A percentile compares a stretch with the other conserved stretches of the same genome.
These are phyloP conservation scores for Cantharis flavilabris DNA, from an alignment of 2,888 invertebrate genomes.

Conservation along the genomic window DNA sequence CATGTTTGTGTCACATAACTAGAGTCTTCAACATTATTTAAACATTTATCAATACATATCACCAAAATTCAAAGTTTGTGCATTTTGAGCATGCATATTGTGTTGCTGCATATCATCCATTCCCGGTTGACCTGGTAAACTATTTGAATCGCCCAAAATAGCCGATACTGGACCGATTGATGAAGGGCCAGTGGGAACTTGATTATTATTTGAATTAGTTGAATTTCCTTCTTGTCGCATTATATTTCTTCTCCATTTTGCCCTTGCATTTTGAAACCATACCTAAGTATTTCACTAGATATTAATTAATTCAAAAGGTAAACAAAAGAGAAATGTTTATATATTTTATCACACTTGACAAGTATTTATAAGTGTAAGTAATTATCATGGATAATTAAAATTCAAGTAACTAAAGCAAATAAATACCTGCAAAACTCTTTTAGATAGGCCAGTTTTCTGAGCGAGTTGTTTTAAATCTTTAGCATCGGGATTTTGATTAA, in stretches of 20 bases:
- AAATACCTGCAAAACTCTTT: constrained; percentile 93
- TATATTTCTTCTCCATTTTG: constrained; percentile 95
- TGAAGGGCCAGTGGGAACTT: constrained; percentile 46
- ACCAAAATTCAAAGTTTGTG: constrained; percentile 52
- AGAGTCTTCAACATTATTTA: not conserved
- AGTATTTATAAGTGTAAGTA: not conserved
- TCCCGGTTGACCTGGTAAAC: constrained; percentile 57
- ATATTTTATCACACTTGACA: not conserved
- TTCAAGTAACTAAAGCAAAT: constrained; percentile 30
- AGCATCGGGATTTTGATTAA: constrained; percentile 99
- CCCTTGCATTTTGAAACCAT: constrained; percentile 99
- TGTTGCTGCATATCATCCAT: constrained; percentile 62
- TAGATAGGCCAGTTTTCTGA: constrained; percentile 97
- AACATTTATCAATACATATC: constrained; percentile 51
- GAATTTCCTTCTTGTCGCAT: constrained; percentile 78
- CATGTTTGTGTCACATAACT: constrained; percentile 18
- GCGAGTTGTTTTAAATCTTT: constrained; percentile 98
- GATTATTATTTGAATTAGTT: constrained; percentile 40
- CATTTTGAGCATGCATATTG: constrained; percentile 55
- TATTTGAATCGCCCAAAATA: constrained; percentile 57
- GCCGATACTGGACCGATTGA: constrained; percentile 49
- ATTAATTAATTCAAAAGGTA: not conserved
- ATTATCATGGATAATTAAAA: not conserved
- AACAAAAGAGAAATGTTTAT: not conserved
- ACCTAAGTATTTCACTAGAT: constrained; percentile 66